These are phyloP conservation scores for Diadumene lineata DNA, from an alignment of 92 coral and sea anemone species.

Conservation along the genomic window DNA sequence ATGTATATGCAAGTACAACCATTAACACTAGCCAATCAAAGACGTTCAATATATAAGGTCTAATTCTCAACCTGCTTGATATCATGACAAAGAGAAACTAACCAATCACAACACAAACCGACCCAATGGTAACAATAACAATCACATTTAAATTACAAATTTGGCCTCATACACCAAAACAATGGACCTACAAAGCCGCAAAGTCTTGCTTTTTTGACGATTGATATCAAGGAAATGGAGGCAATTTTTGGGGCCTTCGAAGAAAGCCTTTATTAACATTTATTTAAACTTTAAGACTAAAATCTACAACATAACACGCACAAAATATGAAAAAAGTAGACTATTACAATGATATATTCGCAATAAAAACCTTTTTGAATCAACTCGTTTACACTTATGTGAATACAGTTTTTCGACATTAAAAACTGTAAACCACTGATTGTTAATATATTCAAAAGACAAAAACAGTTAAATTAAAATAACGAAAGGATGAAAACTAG, in stretches of 20 bases:
- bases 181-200: slow-evolving; percentile 5
- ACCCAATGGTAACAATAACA: slow-evolving; percentile 4
- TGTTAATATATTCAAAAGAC: background rate
- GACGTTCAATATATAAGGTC: background rate
- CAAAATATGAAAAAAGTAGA: background rate
- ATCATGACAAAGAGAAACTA: background rate
- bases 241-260: slow-evolving; percentile 22
- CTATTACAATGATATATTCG: background rate
- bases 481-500: background rate
- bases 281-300: slow-evolving; percentile 11
- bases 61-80: slow-evolving; percentile 20
- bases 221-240: background rate
- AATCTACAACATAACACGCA: background rate
- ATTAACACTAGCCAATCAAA: background rate
- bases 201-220: background rate
- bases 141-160: slow-evolving; percentile 23
- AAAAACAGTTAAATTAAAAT: no score
- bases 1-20: no score
- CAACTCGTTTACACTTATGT: background rate
- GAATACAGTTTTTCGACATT: background rate
- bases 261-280: slow-evolving; percentile 23
- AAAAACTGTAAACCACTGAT: background rate
- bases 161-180: slow-evolving; percentile 1
- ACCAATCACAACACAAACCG: slow-evolving; percentile 16
- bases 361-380: background rate